phyloP scores from a whole-genome alignment of 2,888 invertebrate species.

The Lissocephala sabroskyi region DNA sequence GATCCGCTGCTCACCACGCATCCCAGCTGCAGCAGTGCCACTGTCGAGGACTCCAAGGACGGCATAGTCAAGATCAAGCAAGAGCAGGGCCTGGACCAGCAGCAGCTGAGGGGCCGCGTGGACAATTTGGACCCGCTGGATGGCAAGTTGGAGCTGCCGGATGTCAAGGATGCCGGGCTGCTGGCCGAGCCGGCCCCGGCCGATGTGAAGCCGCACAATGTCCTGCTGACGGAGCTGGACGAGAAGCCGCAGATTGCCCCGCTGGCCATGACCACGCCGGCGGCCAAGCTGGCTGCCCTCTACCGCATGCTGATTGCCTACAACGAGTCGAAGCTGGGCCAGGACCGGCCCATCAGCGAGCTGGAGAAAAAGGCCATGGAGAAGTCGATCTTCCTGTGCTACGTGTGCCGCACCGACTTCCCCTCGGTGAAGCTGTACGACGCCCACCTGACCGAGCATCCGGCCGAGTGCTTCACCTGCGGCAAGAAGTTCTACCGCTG shows the following conservation, averaged over 20 bases:
- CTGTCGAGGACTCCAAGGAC: conserved; percentile 61
- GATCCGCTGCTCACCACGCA: conserved; percentile 1
- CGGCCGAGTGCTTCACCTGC: conserved; percentile 86
- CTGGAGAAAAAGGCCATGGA: conserved; percentile 67
- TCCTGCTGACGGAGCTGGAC: conserved; percentile 30
- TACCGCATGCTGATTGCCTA: conserved; percentile 71
- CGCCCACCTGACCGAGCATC: conserved; percentile 84
- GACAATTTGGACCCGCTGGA: conserved; percentile 23
- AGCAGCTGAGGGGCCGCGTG: conserved; percentile 5
- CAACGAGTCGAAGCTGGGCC: conserved; percentile 69
- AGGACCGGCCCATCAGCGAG: conserved; percentile 66
- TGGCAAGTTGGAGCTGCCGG: conserved; percentile 50
- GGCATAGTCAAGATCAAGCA: conserved; percentile 69
- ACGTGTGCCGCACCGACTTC: conserved; percentile 80
- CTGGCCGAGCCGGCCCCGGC: conserved; percentile 17
- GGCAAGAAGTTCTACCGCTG: conserved; percentile 84
- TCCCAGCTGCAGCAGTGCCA: conserved; percentile 2
- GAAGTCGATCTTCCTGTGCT: conserved; percentile 73
- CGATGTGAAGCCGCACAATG: conserved; percentile 42
- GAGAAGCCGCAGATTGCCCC: conserved; percentile 42
- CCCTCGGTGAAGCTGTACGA: conserved; percentile 80
- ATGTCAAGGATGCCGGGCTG: conserved; percentile 49
- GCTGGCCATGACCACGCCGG: conserved; percentile 53
- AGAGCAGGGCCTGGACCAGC: conserved; percentile 50
- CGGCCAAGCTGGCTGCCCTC: conserved; percentile 67